These are phyloP conservation scores for Hirudo medicinalis DNA, from an alignment of 1,140 invertebrate genomes.

Conservation along the genomic window DNA sequence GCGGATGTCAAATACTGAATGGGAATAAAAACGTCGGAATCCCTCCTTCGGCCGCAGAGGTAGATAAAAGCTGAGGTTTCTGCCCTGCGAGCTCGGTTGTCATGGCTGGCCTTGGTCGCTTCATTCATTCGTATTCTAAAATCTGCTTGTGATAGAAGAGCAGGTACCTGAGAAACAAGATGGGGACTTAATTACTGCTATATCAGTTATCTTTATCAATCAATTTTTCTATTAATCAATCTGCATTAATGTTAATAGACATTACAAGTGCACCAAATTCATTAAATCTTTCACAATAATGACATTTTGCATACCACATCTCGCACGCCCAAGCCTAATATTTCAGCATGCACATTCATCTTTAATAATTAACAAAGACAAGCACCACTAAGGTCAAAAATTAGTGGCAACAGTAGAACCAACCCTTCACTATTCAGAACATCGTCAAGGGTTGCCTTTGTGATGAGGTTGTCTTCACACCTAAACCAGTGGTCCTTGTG, in stretches of 20 bases:
- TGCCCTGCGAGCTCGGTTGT: not conserved
- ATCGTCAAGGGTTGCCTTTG: slow-evolving; percentile 66
- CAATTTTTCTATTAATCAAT: not conserved
- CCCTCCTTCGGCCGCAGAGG: too few species aligned
- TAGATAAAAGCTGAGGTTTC: too few species aligned
- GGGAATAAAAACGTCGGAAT: too few species aligned
- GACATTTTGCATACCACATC: too few species aligned
- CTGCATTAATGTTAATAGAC: not conserved
- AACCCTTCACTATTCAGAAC: slow-evolving; percentile 89
- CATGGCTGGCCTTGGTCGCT: too few species aligned
- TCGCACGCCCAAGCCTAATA: not conserved
- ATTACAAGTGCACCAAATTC: too few species aligned
- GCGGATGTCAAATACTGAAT: too few species aligned
- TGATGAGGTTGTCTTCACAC: slow-evolving; percentile 90
- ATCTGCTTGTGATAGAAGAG: slow-evolving; percentile 85
- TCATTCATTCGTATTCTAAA: slow-evolving; percentile 56
- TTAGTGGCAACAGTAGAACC: slow-evolving; percentile 27
- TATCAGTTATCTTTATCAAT: too few species aligned
- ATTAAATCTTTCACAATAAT: too few species aligned
- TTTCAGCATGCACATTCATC: not conserved
- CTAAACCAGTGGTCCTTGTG: slow-evolving; percentile 86
- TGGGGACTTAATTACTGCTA: not conserved
- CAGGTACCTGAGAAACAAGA: slow-evolving; percentile 56
- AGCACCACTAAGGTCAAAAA: not conserved
- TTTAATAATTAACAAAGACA: not conserved